Evolutionary conservation across 2,113 vertebrate species (phyloP).

Genomic region (Nerophis ophidion): DNA sequence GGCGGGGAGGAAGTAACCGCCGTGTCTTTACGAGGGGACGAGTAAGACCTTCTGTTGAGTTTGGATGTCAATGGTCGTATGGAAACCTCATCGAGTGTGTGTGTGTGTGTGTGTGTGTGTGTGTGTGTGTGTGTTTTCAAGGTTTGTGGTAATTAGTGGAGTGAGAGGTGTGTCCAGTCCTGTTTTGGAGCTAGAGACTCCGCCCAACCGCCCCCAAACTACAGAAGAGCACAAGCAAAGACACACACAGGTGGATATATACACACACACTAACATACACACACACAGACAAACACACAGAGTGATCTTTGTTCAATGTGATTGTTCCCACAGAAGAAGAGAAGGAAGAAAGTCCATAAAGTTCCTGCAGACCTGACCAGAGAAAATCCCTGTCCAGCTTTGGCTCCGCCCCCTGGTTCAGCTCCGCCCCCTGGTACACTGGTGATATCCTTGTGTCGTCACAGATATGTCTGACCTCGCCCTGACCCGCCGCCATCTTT

Average conservation of each 20-base stretch:
- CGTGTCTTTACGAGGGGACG: slow-evolving; percentile 45
- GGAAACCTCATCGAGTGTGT: not conserved
- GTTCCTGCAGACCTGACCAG: slow-evolving; percentile 57
- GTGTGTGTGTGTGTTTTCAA: slow-evolving; percentile 19
- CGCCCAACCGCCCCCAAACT: slow-evolving; percentile 31
- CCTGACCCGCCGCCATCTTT: not conserved
- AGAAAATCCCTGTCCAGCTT: slow-evolving; percentile 16
- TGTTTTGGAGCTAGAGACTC: slow-evolving; percentile 47
- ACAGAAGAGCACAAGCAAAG: slow-evolving; percentile 24
- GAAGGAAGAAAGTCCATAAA: slow-evolving; percentile 61
- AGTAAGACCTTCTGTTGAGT: not conserved
- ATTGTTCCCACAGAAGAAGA: slow-evolving; percentile 69
- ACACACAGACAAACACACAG: not conserved
- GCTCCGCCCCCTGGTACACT: slow-evolving; percentile 30
- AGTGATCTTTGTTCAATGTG: not conserved
- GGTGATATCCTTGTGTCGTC: not conserved
- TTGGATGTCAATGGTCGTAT: not conserved
- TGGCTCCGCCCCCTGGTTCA: not conserved
- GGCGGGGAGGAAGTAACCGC: slow-evolving; percentile 63
- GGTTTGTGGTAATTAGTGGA: slow-evolving; percentile 53
- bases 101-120: not conserved
- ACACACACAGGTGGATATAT: slow-evolving; percentile 30
- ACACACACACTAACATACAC: not conserved
- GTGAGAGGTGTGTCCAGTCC: slow-evolving; percentile 45
- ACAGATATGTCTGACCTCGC: not conserved